Evolutionary conservation across 2,113 vertebrate species (phyloP).

Genomic region (Puma concolor): DNA sequence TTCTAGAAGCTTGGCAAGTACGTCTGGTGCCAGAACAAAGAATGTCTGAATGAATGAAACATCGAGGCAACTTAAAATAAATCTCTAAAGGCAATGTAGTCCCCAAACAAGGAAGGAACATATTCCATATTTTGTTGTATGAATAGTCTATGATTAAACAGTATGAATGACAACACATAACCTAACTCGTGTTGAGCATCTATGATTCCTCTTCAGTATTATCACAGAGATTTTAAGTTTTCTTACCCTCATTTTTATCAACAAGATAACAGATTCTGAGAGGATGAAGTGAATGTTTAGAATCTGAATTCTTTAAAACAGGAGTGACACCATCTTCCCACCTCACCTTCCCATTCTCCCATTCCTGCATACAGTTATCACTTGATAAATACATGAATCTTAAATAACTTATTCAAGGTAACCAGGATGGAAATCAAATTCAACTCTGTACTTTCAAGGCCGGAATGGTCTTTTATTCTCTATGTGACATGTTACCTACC

Average conservation of each 20-base stretch:
- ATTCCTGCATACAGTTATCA: background rate
- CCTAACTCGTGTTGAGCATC: background rate
- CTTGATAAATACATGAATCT: background rate
- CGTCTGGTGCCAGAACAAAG: background rate
- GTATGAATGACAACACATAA: conserved; percentile 21
- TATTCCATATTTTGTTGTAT: background rate
- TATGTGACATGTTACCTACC: background rate
- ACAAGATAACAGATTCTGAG: conserved; percentile 19
- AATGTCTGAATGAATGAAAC: background rate
- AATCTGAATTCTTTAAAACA: conserved; percentile 20
- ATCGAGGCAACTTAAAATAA: conserved; percentile 36
- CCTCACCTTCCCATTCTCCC: background rate
- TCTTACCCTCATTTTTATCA: conserved; percentile 11
- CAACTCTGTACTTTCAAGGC: conserved; percentile 8
- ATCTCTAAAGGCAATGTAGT: background rate
- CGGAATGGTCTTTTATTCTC: background rate
- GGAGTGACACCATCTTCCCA: background rate
- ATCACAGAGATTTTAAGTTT: conserved; percentile 13
- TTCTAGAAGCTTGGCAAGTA: conserved; percentile 1
- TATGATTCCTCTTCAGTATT: conserved; percentile 9
- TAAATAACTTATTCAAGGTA: conserved; percentile 17
- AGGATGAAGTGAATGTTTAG: background rate
- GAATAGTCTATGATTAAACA: conserved; percentile 38
- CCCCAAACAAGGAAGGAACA: background rate
- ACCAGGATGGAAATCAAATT: conserved; percentile 15